Evolutionary conservation across 2,888 invertebrate species (phyloP).

Genomic region (Calliphora vomitoria): DNA sequence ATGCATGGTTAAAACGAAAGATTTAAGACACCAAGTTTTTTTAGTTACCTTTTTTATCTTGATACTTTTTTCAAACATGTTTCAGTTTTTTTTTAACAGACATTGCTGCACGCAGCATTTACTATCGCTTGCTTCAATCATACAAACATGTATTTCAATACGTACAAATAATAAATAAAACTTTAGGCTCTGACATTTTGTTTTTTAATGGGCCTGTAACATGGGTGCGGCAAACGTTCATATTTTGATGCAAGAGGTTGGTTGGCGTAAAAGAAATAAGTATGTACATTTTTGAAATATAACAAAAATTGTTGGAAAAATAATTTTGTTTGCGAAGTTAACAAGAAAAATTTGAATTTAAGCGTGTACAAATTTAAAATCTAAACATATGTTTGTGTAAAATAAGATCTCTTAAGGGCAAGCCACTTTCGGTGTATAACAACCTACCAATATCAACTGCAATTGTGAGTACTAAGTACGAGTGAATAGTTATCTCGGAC

Average conservation of each 20-base stretch:
- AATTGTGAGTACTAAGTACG: too few relatives aligned
- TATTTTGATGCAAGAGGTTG: slow-evolving; percentile 27
- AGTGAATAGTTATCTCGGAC: too few relatives aligned
- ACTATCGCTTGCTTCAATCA: slow-evolving; percentile 59
- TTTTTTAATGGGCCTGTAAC: slow-evolving; percentile 46
- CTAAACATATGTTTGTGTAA: too few relatives aligned
- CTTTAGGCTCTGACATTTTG: slow-evolving; percentile 11
- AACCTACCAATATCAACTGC: too few relatives aligned
- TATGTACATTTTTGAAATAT: not conserved
- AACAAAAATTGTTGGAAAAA: too few relatives aligned
- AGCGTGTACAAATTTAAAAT: too few relatives aligned
- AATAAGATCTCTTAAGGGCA: too few relatives aligned
- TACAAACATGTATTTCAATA: slow-evolving; percentile 65
- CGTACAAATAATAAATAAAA: slow-evolving; percentile 54
- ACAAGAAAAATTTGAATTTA: too few relatives aligned
- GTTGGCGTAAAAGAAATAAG: not conserved
- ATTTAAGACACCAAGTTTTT: slow-evolving; percentile 77
- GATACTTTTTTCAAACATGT: slow-evolving; percentile 62
- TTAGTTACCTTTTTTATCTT: slow-evolving; percentile 41
- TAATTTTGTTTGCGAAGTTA: too few relatives aligned
- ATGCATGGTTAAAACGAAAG: slow-evolving; percentile 76
- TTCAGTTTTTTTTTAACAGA: slow-evolving; percentile 46
- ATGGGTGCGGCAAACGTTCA: slow-evolving; percentile 62
- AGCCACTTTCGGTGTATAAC: too few relatives aligned
- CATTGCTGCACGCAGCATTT: slow-evolving; percentile 63